These are phyloP conservation scores for Oncopeltus fasciatus DNA, from an alignment of 1,140 invertebrate genomes.

Conservation along the genomic window DNA sequence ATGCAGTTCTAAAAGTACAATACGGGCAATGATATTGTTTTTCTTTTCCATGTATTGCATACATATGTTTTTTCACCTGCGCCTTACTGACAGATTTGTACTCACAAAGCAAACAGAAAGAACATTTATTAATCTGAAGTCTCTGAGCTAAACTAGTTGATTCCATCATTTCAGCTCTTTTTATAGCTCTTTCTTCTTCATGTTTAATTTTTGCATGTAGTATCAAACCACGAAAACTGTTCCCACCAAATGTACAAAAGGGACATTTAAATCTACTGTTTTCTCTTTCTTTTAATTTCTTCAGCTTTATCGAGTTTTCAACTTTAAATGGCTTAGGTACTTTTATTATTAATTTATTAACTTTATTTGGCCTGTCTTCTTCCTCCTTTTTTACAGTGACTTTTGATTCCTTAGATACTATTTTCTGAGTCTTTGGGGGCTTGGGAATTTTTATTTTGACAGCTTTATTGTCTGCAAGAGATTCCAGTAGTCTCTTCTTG, in stretches of 20 bases:
- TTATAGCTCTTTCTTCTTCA: background rate
- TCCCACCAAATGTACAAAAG: background rate
- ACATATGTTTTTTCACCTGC: background rate
- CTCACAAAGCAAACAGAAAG: background rate
- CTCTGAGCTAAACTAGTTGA: too few relatives aligned
- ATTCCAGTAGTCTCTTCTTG: background rate
- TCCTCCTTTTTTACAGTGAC: background rate
- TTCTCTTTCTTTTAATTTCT: background rate
- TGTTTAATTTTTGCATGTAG: background rate
- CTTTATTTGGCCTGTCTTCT: background rate
- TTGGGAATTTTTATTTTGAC: background rate
- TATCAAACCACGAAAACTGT: background rate
- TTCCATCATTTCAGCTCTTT: background rate
- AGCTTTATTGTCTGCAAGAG: background rate
- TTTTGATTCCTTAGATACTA: background rate
- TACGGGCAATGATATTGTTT: background rate
- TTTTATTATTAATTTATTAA: too few relatives aligned
- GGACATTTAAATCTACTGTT: background rate
- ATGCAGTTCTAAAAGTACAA: background rate
- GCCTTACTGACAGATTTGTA: background rate
- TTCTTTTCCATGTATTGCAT: background rate
- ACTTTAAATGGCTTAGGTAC: background rate
- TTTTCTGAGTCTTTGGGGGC: background rate
- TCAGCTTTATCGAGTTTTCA: too few relatives aligned
- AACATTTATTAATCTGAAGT: background rate